Evolutionary conservation across 2,888 invertebrate species (phyloP).

Genomic region (Therioaphis trifolii): DNA sequence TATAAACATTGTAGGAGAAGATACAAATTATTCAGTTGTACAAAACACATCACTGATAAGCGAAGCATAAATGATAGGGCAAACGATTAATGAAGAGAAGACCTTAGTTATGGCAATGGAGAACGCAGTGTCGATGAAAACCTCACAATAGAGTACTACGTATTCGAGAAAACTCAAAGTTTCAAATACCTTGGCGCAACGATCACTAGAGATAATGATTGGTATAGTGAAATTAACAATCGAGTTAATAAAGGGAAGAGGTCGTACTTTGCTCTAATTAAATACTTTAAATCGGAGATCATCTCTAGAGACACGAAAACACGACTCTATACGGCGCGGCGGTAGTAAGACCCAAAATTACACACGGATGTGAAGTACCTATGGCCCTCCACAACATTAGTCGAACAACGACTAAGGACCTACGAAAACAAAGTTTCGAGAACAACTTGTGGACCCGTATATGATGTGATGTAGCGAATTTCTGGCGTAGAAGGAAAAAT

Average conservation of each 20-base stretch:
- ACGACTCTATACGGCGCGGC: neutral
- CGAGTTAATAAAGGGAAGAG: neutral
- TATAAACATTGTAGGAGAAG: too few relatives aligned
- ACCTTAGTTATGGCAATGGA: neutral
- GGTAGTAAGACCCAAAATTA: conserved; percentile 15
- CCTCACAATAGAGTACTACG: conserved; percentile 11
- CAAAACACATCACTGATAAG: too few relatives aligned
- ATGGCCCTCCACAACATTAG: neutral
- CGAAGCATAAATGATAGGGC: too few relatives aligned
- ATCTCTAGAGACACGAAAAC: conserved; percentile 15
- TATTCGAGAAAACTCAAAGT: conserved; percentile 19
- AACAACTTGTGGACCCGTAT: too few relatives aligned
- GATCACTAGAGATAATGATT: conserved; percentile 9
- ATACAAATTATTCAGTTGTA: too few relatives aligned
- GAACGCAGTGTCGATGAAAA: neutral
- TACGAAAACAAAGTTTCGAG: too few relatives aligned
- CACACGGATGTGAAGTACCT: conserved; percentile 25
- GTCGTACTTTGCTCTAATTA: neutral
- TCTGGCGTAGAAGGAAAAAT: too few relatives aligned
- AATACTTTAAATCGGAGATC: conserved; percentile 9
- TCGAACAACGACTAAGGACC: neutral
- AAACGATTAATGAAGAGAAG: too few relatives aligned
- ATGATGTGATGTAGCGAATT: too few relatives aligned
- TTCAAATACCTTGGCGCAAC: conserved; percentile 20
- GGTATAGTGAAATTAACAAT: neutral